Base-by-base conservation (phyloP, 1,140 invertebrate genomes). In the Carcinoscorpius rotundicauda region DNA sequence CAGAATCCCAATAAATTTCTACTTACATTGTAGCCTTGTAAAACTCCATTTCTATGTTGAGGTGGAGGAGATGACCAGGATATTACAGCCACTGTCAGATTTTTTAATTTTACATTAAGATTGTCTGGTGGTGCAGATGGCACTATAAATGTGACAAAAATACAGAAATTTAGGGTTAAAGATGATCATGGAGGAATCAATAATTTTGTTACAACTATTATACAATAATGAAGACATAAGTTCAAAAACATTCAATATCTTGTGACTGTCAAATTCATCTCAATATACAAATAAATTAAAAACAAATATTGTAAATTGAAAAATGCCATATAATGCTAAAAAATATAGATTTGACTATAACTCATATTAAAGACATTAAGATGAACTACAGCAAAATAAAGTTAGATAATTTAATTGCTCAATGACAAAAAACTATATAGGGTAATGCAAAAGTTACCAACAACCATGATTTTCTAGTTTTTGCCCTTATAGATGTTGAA, bases 111-210 rank as follows among this genome's bases (percentile, higher is more conserved):
- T 59, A 88, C 85, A 66, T 87, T 82, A 60, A 93, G 83, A 72
- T 87, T 86, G 72, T 87, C 84, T 3, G 91, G 90, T n/a, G 91
- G 83, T 5, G 86, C 86, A 1, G 86, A 86, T 11, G 88, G 87
- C 58, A 85, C 85, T 90, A 74, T 68, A 69, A 74, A 63, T 9
- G 29, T 29, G 29, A 29, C 29, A 29, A 55, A 55, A 55, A 9
- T 9, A n/a, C 53, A 8, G 53, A 9, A 9, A 9, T n/a, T 55
- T 55, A 9, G 53, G 8, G 53, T 55, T 55, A 55, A 55, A 9
- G 8, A 2, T 55, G n/a, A 55, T 55, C n/a, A 55, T 9, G 3
- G 2, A n/a, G 8, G 8, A 8, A 9, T 55, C 8, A 9, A 9
- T 55, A 55, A 55, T 55, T n/a, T 55, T n/a, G 8, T n/a, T 55